These are phyloP conservation scores for Plebejus argus DNA, from an alignment of 2,888 invertebrate genomes.

Conservation along the genomic window DNA sequence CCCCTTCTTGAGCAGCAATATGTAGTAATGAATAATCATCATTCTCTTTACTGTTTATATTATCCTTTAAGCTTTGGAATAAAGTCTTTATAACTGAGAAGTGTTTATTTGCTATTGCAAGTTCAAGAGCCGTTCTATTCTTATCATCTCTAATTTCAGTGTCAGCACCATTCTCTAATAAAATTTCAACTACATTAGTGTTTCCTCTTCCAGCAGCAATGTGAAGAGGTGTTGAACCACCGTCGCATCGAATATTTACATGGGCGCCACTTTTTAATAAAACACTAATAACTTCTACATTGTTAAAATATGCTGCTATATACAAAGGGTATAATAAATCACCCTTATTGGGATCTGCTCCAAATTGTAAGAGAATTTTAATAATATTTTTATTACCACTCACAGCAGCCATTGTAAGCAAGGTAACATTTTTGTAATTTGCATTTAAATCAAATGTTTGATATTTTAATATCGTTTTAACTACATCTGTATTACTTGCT, in stretches of 20 bases:
- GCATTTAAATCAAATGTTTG: background rate
- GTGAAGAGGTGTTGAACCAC: conserved; percentile 9
- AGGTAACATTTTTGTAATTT: background rate
- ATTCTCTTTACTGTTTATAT: conserved; percentile 18
- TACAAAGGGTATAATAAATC: background rate
- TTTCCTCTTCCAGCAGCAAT: background rate
- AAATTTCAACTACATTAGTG: conserved; percentile 3
- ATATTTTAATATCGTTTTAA: background rate
- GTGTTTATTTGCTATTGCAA: conserved; percentile 20
- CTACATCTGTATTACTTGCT: background rate
- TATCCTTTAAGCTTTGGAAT: background rate
- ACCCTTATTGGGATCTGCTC: background rate
- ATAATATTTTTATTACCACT: background rate
- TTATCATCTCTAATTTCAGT: background rate
- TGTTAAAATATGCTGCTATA: conserved; percentile 24
- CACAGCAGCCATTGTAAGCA: background rate
- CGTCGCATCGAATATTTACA: background rate
- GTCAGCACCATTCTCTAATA: conserved; percentile 13
- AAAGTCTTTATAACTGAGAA: conserved; percentile 3
- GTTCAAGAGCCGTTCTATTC: conserved; percentile 16
- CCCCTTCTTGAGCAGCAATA: conserved; percentile 25
- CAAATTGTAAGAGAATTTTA: background rate
- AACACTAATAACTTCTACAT: background rate
- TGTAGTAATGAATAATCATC: conserved; percentile 28
- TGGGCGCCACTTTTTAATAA: conserved; percentile 19